Evolutionary conservation across 2,797 vertebrate species (phyloP).

Genomic region (Hybognathus amarus): DNA sequence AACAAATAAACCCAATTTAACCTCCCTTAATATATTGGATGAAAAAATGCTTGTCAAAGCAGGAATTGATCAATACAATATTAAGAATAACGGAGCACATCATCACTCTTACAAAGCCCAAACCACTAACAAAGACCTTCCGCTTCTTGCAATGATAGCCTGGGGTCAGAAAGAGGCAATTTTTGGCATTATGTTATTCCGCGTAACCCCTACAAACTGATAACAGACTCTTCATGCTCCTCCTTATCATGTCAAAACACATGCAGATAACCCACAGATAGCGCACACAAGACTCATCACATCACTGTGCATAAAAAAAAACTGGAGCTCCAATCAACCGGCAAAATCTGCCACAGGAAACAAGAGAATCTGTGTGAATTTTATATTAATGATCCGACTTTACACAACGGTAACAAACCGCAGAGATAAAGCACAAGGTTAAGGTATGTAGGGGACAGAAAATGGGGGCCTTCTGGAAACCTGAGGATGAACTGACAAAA

Average conservation of each 20-base stretch:
- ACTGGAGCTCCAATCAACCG: slow-evolving; percentile 22
- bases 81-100: slow-evolving; percentile 35
- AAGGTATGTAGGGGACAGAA: not conserved
- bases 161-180: slow-evolving; percentile 49
- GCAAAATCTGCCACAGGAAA: slow-evolving; percentile 31
- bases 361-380: slow-evolving; percentile 14
- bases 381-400: slow-evolving; percentile 23
- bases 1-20: slow-evolving; percentile 6
- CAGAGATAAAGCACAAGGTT: slow-evolving; percentile 10
- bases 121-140: slow-evolving; percentile 39
- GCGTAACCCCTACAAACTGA: slow-evolving; percentile 50
- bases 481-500: not conserved
- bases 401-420: not conserved
- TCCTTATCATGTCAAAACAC: slow-evolving; percentile 56
- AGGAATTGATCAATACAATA: slow-evolving; percentile 22
- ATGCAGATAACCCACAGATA: slow-evolving; percentile 57
- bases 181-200: slow-evolving; percentile 54
- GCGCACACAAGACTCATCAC: slow-evolving; percentile 34
- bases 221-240: slow-evolving; percentile 55
- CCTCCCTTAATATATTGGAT: not conserved
- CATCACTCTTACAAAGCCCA: slow-evolving; percentile 32
- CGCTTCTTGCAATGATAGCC: slow-evolving; percentile 37
- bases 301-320: slow-evolving; percentile 23
- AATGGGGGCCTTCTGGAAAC: not conserved
- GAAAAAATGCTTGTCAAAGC: slow-evolving; percentile 23